Base-by-base conservation (phyloP, 2,888 invertebrate genomes). In the Tipula unca region DNA sequence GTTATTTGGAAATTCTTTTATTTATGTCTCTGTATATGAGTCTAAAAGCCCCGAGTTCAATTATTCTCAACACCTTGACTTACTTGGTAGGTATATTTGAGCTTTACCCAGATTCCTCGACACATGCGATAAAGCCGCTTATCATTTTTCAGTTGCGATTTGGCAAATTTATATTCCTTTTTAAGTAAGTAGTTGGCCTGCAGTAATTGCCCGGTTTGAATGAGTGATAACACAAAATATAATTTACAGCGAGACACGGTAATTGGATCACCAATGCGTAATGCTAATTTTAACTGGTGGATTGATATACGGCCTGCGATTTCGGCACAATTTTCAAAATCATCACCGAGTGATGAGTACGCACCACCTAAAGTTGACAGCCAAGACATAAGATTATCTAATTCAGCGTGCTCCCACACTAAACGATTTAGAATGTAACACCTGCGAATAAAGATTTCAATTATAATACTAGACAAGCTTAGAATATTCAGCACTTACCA, bases 361-460 rank as follows among this genome's bases (percentile, higher is more conserved):
- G 98, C 99, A 84, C 99, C 99, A 1, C 99, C 99, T 17, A 99
- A 92, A 0, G 99, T 99, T 25, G 98, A 99, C 29, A 99, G 91
- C 97, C 98, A 98, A 20, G 98, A 97, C 92, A 98, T 94, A 35
- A 96, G 93, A 91, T 95, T 93, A 88, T 97, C 97, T 88, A 96
- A 91, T 91, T 97, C 96, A 87, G 94, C 92, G 88, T 93, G 92
- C 87, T 94, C 95, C 92, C 94, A 89, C 3, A 92, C 69, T 10
- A 25, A 13, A 1, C 14, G 20, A 69, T 69, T 69, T 25, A 69
- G 14, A 25, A 69, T 69, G 10, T 69, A 25, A 25, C 25, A 10
- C 69, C 69, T 69, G 69, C 48, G 48, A 2, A 32, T 6, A 6
- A 32, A 6, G 32, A 32, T 6, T 6, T 32, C 6, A 32, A 25